These are phyloP conservation scores for Brachirus orientalis DNA, from an alignment of 2,113 vertebrate species.

Conservation along the genomic window DNA sequence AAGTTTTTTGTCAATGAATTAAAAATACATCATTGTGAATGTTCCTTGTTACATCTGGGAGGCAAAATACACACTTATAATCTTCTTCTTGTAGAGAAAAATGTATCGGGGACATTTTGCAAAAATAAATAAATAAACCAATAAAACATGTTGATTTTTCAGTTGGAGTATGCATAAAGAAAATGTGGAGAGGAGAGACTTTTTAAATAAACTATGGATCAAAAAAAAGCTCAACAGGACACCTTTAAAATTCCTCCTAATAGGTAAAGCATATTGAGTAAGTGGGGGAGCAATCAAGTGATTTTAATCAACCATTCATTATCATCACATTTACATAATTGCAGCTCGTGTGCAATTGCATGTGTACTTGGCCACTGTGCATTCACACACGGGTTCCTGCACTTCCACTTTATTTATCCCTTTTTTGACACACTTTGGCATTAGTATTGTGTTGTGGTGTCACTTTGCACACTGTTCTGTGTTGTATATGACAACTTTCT, in stretches of 20 bases:
- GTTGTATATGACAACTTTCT: background rate
- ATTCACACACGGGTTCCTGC: constrained; percentile 21
- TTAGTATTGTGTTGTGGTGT: too few relatives aligned
- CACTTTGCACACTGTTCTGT: background rate
- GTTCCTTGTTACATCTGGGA: too few relatives aligned
- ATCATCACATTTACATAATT: constrained; percentile 41
- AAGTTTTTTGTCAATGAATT: too few relatives aligned
- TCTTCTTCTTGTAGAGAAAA: background rate
- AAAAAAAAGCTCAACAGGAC: background rate
- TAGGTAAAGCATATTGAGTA: background rate
- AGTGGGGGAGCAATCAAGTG: constrained; percentile 5
- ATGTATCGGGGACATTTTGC: background rate
- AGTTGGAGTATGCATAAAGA: background rate
- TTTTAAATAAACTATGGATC: background rate
- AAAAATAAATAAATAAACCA: background rate
- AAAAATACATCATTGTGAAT: too few relatives aligned
- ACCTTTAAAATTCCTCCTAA: background rate
- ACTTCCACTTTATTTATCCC: constrained; percentile 17
- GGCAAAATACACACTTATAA: background rate
- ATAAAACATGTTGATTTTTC: background rate
- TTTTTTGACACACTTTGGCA: background rate
- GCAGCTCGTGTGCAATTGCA: constrained; percentile 35
- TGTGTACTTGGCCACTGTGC: constrained; percentile 39
- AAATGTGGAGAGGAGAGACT: background rate
- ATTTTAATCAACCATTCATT: constrained; percentile 34